phyloP scores from a whole-genome alignment of 2,113 vertebrate species.

The Cephalopholis sonnerati region DNA sequence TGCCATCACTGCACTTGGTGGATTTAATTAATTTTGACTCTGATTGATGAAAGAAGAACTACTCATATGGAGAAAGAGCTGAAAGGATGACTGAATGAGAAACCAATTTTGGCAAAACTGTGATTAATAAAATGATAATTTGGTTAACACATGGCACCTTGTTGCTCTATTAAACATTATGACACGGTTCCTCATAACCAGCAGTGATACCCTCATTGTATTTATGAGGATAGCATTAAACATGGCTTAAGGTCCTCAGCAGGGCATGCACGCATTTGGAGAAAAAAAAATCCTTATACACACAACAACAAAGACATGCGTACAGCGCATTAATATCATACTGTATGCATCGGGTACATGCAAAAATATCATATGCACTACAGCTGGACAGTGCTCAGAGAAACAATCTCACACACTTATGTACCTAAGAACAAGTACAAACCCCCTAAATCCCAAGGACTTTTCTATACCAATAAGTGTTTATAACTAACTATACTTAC shows the following conservation, averaged over 20 bases:
- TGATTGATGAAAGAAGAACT: constrained; percentile 21
- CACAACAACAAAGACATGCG: neutral
- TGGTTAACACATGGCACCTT: neutral
- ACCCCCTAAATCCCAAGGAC: neutral
- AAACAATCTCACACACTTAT: neutral
- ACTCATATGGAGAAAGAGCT: neutral
- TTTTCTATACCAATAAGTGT: neutral
- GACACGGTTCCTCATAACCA: neutral
- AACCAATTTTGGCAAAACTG: constrained; percentile 24
- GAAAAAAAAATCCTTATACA: neutral
- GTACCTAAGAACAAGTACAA: neutral
- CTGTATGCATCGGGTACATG: neutral
- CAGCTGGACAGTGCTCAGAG: neutral
- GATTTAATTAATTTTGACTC: constrained; percentile 27
- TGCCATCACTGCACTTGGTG: neutral
- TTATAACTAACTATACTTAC: too few relatives aligned
- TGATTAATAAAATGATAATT: constrained; percentile 21
- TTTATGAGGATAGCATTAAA: neutral
- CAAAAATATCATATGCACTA: neutral
- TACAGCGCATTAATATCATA: neutral
- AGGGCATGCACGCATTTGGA: neutral
- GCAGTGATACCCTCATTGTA: neutral
- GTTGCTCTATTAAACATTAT: neutral
- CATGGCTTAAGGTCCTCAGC: neutral
- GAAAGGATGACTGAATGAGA: constrained; percentile 10